Evolutionary conservation across 2,113 vertebrate species (phyloP).

Genomic region (Acinonyx jubatus): DNA sequence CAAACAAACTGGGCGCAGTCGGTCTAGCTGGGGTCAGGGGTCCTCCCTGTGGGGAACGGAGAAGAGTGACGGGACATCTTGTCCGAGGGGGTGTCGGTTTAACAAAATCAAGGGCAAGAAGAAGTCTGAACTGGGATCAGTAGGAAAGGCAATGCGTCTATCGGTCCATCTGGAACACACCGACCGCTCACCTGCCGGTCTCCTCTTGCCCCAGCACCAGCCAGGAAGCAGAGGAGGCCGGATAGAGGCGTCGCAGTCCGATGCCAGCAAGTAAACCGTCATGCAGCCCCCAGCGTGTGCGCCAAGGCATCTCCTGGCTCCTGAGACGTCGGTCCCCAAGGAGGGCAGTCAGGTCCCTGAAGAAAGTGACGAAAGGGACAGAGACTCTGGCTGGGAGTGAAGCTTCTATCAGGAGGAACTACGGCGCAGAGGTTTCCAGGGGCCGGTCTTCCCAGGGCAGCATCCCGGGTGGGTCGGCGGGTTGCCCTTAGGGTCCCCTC

Average conservation of each 20-base stretch:
- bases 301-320: background rate
- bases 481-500: background rate
- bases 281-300: no score
- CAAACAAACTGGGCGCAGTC: background rate
- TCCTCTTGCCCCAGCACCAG: background rate
- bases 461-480: background rate
- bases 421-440: background rate
- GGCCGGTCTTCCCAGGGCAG: background rate
- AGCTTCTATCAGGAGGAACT: background rate
- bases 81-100: background rate
- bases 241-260: no score
- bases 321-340: background rate
- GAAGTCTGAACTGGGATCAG: background rate
- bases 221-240: background rate
- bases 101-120: background rate
- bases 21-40: background rate
- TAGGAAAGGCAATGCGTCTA: background rate
- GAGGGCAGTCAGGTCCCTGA: background rate
- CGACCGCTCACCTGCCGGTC: background rate
- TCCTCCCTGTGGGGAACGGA: background rate
- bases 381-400: background rate
- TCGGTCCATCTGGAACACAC: no score
- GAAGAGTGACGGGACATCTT: background rate
- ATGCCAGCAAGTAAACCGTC: background rate
- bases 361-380: background rate